Conservation (phyloP, 92 coral and sea anemone species). For the Parazoanthus swiftii region DNA sequence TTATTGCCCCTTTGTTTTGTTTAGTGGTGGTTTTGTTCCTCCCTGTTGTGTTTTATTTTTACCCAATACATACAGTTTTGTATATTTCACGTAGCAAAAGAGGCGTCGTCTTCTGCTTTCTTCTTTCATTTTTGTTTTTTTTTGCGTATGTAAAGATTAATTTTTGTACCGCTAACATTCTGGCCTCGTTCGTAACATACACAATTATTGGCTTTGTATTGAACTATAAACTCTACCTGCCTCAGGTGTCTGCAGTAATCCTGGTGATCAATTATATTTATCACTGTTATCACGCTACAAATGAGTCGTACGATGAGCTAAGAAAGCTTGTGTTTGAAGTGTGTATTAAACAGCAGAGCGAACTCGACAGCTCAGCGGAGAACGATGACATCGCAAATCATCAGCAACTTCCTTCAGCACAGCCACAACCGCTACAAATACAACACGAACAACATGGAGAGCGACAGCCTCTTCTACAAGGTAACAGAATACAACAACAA, state of each 20-base stretch:
- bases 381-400: neutral
- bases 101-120: too few species aligned
- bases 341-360: too few species aligned
- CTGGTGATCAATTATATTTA: neutral
- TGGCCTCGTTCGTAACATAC: neutral
- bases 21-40: too few species aligned
- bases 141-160: too few species aligned
- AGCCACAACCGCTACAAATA: neutral
- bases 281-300: too few species aligned
- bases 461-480: neutral
- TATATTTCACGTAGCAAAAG: neutral
- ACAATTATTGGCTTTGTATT: slow-evolving; percentile 16
- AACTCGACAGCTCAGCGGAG: neutral
- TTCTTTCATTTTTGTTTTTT: neutral
- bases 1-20: neutral
- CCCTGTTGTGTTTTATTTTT: neutral
- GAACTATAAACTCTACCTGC: neutral
- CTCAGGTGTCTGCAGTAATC: neutral
- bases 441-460: neutral
- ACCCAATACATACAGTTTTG: neutral
- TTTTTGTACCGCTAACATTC: too few species aligned
- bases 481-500: neutral
- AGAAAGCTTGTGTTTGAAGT: too few species aligned
- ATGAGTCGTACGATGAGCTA: too few species aligned
- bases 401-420: neutral